Base-by-base conservation (phyloP, 2,888 invertebrate genomes). In the Melinaea marsaeus region DNA sequence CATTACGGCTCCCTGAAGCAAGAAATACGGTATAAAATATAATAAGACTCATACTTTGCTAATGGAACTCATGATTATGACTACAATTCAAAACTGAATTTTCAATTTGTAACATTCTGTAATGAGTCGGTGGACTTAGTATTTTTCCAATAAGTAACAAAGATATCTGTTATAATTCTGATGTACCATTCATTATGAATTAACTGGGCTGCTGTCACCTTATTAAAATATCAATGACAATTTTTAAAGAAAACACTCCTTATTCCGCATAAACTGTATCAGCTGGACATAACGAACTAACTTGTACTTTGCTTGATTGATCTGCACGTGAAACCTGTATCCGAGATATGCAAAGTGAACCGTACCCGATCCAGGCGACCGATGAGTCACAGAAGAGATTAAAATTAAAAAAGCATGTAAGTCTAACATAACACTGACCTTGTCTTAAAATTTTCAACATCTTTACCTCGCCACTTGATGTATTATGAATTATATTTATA, bases 11-110 rank as follows among this genome's bases (percentile, higher is more conserved):
- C 79, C 80, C 79, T 79, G 79, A 79, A 22, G 22, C 22, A 22
- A 22, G 22, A 22, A 22, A 22, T 22, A 22, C 22, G 22, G 22
- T 1, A 22, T 22, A 22, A 22, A 22, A 88, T 88, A 87, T 89
- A 88, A 89, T 85, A 86, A 88, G 86, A 84, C 79, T 79, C 76
- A 70, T 72, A 75, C 77, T 75, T 76, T 77, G 77, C 75, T 82
- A 84, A 77, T 79, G 76, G 83, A 82, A 80, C 81, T 80, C 75
- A 72, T 57, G 22, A 51, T 2, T 7, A 37, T 37, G 37, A 37
- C 11, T 9, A 9, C 9, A 37, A 37, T 37, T 37, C 7, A 37
- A 37, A 37, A 6, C 37, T 37, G 37, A 37, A 37, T 37, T 6
- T 37, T 37, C 22, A 22, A 22, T 22, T 22, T 22, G 22, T 22